Evolutionary conservation across 2,888 invertebrate genomes (phyloP).

Genomic region (Panopea generosa): DNA sequence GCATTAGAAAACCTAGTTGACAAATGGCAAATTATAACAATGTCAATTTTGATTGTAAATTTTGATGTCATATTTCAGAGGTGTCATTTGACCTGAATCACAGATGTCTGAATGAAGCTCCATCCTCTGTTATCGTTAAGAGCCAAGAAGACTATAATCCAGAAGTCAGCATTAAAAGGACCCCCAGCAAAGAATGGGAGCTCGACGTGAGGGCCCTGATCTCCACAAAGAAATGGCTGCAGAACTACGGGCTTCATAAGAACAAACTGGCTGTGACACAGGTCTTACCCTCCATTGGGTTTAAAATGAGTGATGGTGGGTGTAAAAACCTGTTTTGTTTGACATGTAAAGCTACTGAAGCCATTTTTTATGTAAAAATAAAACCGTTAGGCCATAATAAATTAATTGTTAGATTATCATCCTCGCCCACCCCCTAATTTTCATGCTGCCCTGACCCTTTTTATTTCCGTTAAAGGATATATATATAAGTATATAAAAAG

Average conservation of each 20-base stretch:
- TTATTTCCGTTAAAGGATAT: neutral
- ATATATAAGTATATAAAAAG: too few species aligned
- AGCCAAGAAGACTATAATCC: constrained; percentile 69
- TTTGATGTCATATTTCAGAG: constrained; percentile 62
- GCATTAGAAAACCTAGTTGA: too few species aligned
- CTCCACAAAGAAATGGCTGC: constrained; percentile 82
- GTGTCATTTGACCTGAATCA: constrained; percentile 75
- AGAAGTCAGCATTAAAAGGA: constrained; percentile 70
- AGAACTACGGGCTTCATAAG: constrained; percentile 82
- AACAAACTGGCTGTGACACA: constrained; percentile 80
- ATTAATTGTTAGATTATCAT: too few species aligned
- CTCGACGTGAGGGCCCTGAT: constrained; percentile 80
- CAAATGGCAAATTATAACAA: too few species aligned
- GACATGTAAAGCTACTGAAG: neutral
- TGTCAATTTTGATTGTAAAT: too few species aligned
- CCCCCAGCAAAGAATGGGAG: constrained; percentile 80
- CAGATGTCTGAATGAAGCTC: constrained; percentile 50
- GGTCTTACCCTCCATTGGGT: constrained; percentile 82
- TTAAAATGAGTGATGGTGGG: constrained; percentile 83
- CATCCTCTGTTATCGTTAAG: constrained; percentile 45
- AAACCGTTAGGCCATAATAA: neutral
- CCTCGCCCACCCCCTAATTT: too few species aligned
- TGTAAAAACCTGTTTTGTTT: neutral
- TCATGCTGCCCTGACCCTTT: too few species aligned
- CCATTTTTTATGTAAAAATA: neutral